A percentile compares a stretch with the other conserved stretches of the same genome.
Conservation (phyloP, 1,140 invertebrate genomes). For the Papilio aristodemus region DNA sequence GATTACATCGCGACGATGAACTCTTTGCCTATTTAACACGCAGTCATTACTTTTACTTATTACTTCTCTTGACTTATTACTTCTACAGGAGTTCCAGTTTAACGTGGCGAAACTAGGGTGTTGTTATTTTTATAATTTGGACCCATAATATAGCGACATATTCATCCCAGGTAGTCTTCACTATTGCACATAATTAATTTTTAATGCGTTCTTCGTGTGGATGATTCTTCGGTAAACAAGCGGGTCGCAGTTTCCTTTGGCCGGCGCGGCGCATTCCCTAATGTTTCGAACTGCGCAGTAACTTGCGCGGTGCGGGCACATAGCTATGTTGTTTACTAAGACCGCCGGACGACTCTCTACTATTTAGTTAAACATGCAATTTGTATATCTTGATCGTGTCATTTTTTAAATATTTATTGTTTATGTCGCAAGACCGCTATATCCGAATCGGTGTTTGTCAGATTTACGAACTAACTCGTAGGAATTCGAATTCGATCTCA, state of each 20-base stretch:
- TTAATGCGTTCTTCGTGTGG: constrained; percentile 2
- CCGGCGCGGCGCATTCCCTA: background rate
- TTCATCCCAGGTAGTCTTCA: too few relatives aligned
- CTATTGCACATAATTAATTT: background rate
- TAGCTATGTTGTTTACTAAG: constrained; percentile 7
- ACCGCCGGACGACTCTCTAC: constrained; percentile 13
- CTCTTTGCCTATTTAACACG: background rate
- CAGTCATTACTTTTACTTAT: too few relatives aligned
- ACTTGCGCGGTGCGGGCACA: background rate
- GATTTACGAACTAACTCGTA: background rate
- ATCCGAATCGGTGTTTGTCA: background rate
- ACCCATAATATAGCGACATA: too few relatives aligned
- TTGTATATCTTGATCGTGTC: constrained; percentile 6
- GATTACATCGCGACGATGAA: constrained; percentile 30
- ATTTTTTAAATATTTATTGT: constrained; percentile 21
- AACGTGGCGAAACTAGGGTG: too few relatives aligned
- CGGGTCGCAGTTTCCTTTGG: background rate
- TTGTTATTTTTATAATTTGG: too few relatives aligned
- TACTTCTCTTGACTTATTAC: too few relatives aligned
- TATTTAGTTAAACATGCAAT: constrained; percentile 23
- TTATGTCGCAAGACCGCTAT: background rate
- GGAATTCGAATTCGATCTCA: background rate
- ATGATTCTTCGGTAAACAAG: constrained; percentile 28
- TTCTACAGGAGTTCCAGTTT: too few relatives aligned
- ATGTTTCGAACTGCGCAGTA: constrained; percentile 2